phyloP scores from a whole-genome alignment of 2,888 invertebrate species.

The Netelia virgata region DNA sequence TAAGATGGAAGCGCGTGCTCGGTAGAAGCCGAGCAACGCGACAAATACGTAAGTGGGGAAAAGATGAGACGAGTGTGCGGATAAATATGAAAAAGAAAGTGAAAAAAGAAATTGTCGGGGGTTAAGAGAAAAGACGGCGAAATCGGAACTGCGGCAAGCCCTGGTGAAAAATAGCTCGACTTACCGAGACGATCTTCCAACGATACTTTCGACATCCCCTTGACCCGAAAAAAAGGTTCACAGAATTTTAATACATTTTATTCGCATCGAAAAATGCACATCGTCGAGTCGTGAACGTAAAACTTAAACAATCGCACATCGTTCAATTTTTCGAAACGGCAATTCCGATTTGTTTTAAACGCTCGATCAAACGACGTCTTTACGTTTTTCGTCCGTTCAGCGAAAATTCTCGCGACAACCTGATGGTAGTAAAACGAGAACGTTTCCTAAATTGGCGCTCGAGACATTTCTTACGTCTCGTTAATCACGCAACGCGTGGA shows the following conservation, averaged over 20 bases:
- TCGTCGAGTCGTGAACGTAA: neutral
- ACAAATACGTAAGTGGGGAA: constrained; percentile 17
- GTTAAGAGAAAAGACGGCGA: constrained; percentile 8
- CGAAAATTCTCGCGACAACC: too few relatives aligned
- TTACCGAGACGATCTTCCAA: constrained; percentile 6
- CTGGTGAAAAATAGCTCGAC: neutral
- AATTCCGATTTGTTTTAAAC: too few relatives aligned
- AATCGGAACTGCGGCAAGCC: constrained; percentile 6
- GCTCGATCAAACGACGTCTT: too few relatives aligned
- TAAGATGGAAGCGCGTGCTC: neutral
- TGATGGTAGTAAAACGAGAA: too few relatives aligned
- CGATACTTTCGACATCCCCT: neutral
- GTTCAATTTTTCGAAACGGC: too few relatives aligned
- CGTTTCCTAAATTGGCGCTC: too few relatives aligned
- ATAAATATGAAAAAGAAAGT: constrained; percentile 34
- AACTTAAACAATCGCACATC: neutral
- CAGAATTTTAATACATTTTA: neutral
- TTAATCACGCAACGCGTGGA: neutral
- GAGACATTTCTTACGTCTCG: neutral
- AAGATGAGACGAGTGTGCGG: constrained; percentile 25
- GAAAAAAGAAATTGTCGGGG: constrained; percentile 26
- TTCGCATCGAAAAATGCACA: neutral
- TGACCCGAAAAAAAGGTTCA: neutral
- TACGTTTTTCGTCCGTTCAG: too few relatives aligned
- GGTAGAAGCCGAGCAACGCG: constrained; percentile 6